Base-by-base conservation (phyloP, 2,888 invertebrate species). In the Drosophila basisetae region DNA sequence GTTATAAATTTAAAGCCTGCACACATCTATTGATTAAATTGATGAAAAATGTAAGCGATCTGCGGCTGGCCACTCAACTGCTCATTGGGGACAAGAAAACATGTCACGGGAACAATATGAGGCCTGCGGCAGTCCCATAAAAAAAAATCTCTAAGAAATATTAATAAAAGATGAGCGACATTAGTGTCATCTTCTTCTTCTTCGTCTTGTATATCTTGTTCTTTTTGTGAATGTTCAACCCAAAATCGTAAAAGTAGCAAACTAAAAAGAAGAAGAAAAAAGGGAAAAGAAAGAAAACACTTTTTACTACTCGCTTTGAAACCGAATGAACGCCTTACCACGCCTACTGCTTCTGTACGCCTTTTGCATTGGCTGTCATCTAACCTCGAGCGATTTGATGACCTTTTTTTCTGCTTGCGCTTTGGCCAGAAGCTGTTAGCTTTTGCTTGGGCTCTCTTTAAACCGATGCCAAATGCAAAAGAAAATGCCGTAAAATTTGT, bases 151-250 rank as follows among this genome's bases (percentile, higher is more conserved):
- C 67, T 55, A 78, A 85, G 84, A 89, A 89, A 82, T 89, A 91
- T 92, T 91, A 91, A 91, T 91, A 91, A 91, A 91, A 92, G 82
- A 91, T 91, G 91, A 91, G 90, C 79, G 78, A 85, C 86, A 91
- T 91, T 89, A 91, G 91, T 77, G 90, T 76, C 75, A 73, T 71
- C 67, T 59, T 71, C 73, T 33, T 25, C 50, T 60, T 78, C 53
- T 69, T 67, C 30, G 39, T 2, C 11, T 13, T 43, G 22, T 43
- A 31, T 31, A 35, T 35, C 25, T 47, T 47, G 25, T 50, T 39
- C 52, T 75, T 68, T 60, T 73, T 64, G 62, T 72, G 55, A 65
- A 65, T 73, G 80, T 79, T 64, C 77, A 81, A 85, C 84, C 86
- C 80, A 76, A 90, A 85, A 85, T 74, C 89, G 83, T 90, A 88